phyloP scores from a whole-genome alignment of 2,797 vertebrate genomes.

The Peromyscus melanophrys region DNA sequence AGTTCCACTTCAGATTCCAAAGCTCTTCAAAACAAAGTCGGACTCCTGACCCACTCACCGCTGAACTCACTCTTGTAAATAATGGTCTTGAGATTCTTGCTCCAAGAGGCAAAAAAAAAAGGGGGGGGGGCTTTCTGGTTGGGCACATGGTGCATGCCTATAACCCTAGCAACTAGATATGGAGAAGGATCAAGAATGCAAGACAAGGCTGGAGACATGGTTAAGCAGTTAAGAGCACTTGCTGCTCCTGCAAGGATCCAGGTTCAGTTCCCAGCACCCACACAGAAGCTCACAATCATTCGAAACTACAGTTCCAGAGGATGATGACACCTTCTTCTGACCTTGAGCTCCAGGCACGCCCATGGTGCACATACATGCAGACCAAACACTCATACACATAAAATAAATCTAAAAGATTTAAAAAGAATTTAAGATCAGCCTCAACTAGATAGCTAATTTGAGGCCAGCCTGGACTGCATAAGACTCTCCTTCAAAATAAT shows the following conservation, averaged over 20 bases:
- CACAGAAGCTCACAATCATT: background rate
- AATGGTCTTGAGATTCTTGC: conserved; percentile 45
- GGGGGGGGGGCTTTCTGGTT: background rate
- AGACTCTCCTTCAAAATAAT: background rate
- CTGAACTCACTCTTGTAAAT: background rate
- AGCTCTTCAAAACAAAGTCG: conserved; percentile 55
- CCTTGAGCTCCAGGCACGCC: background rate
- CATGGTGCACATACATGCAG: background rate
- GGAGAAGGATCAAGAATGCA: background rate
- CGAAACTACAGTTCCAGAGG: background rate
- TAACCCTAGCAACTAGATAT: background rate
- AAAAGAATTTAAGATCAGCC: background rate
- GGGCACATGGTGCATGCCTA: background rate
- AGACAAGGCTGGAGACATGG: background rate
- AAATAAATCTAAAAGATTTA: background rate
- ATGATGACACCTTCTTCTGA: background rate
- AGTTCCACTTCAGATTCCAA: conserved; percentile 52
- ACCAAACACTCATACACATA: background rate
- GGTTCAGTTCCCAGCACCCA: background rate
- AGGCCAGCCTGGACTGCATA: background rate
- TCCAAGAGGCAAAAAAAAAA: conserved; percentile 46
- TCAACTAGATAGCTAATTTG: background rate
- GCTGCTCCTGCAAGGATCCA: background rate
- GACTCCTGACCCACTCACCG: conserved; percentile 26
- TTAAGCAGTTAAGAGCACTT: background rate